Percentiles rank a stretch among this genome's conserved stretches.
Evolutionary conservation across 2,797 vertebrate genomes (phyloP).

Genomic region (Channallabes apus): DNA sequence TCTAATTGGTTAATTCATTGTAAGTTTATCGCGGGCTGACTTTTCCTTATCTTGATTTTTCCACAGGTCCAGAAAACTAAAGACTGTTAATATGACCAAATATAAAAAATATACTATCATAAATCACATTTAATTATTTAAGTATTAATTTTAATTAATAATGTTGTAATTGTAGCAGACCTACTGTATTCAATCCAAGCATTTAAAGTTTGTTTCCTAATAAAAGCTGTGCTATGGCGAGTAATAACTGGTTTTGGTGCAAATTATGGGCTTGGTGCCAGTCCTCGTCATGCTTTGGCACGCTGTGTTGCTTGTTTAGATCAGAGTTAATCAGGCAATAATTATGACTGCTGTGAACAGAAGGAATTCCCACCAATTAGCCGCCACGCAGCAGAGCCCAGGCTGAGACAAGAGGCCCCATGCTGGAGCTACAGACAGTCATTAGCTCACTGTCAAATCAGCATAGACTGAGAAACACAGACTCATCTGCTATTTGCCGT

Average conservation of each 20-base stretch:
- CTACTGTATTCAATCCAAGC: conserved; percentile 8
- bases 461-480: conserved; percentile 24
- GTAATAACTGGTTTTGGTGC: conserved; percentile 46
- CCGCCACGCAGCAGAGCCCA: conserved; percentile 16
- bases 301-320: conserved; percentile 51
- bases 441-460: conserved; percentile 49
- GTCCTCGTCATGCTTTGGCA: conserved; percentile 52
- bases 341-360: conserved; percentile 57
- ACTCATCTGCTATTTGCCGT: conserved; percentile 7
- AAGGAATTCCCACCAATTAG: conserved; percentile 64
- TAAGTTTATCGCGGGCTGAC: neutral
- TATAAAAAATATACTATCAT: neutral
- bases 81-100: neutral
- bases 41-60: conserved; percentile 14
- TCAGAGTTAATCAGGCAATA: conserved; percentile 65
- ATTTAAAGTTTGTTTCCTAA: conserved; percentile 33
- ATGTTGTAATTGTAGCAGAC: neutral
- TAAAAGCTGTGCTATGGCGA: conserved; percentile 25
- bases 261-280: conserved; percentile 46
- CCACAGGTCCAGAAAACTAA: neutral
- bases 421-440: conserved; percentile 24
- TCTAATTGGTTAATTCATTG: neutral
- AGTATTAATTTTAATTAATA: too few species aligned
- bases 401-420: conserved; percentile 35
- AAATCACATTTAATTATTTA: too few species aligned